Evolutionary conservation across 2,113 vertebrate genomes (phyloP).

Genomic region (Sprattus sprattus): DNA sequence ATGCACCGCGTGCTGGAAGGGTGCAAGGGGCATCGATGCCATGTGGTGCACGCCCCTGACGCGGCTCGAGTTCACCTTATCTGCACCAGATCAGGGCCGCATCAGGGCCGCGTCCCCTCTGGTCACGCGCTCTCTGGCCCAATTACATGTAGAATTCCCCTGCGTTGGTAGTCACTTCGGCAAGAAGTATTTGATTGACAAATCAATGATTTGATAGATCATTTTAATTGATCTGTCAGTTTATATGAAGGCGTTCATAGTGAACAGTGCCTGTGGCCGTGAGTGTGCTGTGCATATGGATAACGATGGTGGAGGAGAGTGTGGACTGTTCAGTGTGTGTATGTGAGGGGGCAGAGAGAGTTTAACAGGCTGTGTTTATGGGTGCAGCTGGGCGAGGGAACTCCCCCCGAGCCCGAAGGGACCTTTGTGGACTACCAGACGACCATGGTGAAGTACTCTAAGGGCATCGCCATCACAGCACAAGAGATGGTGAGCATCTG

Average conservation of each 20-base stretch:
- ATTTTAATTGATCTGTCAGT: too few species aligned
- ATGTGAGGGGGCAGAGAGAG: neutral
- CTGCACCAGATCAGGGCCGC: neutral
- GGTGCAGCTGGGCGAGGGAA: constrained; percentile 89
- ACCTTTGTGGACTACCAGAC: constrained; percentile 98
- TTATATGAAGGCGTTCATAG: neutral
- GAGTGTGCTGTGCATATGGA: neutral
- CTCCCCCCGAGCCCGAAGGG: constrained; percentile 89
- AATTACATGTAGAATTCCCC: too few species aligned
- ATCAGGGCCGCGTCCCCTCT: neutral
- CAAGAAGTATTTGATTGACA: neutral
- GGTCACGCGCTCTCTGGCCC: neutral
- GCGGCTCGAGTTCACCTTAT: neutral
- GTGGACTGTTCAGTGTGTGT: neutral
- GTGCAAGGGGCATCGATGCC: neutral
- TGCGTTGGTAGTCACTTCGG: neutral
- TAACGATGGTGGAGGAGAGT: neutral
- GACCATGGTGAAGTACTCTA: constrained; percentile 96
- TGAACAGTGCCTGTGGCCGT: neutral
- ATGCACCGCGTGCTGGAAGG: neutral
- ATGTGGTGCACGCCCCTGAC: neutral
- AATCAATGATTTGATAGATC: neutral
- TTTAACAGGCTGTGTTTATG: neutral
- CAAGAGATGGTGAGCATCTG: constrained; percentile 92
- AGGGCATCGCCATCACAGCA: constrained; percentile 93